Conservation (phyloP, 2,797 vertebrate species). For the Pogoniulus pusillus region DNA sequence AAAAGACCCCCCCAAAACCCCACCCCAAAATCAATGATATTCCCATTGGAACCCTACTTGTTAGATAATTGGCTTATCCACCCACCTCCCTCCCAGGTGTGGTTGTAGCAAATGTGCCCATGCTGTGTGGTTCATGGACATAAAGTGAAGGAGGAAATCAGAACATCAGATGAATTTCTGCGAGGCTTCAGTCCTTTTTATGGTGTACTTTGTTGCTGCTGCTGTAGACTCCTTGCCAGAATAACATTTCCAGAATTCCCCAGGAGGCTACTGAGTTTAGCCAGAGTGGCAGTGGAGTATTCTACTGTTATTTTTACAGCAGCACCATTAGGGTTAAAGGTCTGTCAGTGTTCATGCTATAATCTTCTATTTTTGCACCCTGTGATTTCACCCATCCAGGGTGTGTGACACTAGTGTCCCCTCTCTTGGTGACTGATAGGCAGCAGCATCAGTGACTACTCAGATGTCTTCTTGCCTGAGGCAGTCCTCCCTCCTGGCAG, state of each 20-base stretch:
- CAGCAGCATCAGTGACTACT: slow-evolving; percentile 21
- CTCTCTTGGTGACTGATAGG: slow-evolving; percentile 30
- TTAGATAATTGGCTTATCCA: too few relatives aligned
- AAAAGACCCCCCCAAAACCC: too few relatives aligned
- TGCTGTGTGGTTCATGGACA: neutral
- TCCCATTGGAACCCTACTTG: neutral
- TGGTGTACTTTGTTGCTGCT: neutral
- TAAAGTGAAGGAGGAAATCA: neutral
- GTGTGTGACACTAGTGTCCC: slow-evolving; percentile 9
- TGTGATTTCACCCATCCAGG: neutral
- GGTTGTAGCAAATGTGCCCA: neutral
- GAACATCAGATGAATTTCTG: neutral
- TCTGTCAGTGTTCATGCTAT: neutral
- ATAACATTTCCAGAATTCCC: neutral
- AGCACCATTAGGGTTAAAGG: neutral
- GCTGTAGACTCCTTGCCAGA: neutral
- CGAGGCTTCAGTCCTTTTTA: neutral
- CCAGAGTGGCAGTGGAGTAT: neutral
- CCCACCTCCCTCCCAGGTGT: neutral
- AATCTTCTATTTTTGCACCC: slow-evolving; percentile 36
- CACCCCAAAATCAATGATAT: neutral
- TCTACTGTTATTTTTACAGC: neutral
- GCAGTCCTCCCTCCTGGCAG: slow-evolving; percentile 26
- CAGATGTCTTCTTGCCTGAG: slow-evolving; percentile 22
- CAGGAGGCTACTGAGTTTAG: neutral